These are phyloP conservation scores for Elaphurus davidianus DNA, from an alignment of 2,113 vertebrate genomes.

Conservation along the genomic window DNA sequence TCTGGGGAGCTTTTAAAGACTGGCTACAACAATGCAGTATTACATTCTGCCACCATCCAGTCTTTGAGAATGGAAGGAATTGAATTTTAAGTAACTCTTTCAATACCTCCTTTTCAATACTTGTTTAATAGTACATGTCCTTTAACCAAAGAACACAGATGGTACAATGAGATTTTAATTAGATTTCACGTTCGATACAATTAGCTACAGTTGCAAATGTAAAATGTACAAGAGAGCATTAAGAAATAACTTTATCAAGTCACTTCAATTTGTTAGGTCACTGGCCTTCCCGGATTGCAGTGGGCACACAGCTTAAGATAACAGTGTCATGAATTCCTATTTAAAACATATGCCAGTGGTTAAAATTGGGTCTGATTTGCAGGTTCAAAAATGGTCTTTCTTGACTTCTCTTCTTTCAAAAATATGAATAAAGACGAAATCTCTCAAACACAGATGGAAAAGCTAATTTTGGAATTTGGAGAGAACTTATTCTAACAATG, in stretches of 20 bases:
- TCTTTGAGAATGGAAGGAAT: constrained; percentile 10
- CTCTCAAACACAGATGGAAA: background rate
- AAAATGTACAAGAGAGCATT: constrained; percentile 48
- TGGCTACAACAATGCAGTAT: background rate
- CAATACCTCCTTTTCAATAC: constrained; percentile 61
- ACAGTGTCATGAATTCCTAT: constrained; percentile 17
- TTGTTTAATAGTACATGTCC: constrained; percentile 64
- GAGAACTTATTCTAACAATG: background rate
- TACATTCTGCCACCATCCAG: background rate
- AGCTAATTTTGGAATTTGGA: background rate
- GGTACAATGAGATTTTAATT: constrained; percentile 74
- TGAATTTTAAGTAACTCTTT: constrained; percentile 47
- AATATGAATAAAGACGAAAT: background rate
- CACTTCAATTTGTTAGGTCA: constrained; percentile 32
- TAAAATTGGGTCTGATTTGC: background rate
- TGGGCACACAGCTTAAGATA: background rate
- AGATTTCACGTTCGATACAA: constrained; percentile 66
- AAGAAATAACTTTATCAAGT: constrained; percentile 35
- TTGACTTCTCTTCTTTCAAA: background rate
- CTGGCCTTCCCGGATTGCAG: constrained; percentile 10
- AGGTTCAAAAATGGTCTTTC: background rate
- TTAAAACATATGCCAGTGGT: background rate
- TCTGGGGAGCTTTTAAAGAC: constrained; percentile 1
- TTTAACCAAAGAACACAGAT: constrained; percentile 73
- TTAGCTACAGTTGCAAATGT: constrained; percentile 61